Conservation (phyloP, 2,888 invertebrate species). For the Drosophila helvetica region DNA sequence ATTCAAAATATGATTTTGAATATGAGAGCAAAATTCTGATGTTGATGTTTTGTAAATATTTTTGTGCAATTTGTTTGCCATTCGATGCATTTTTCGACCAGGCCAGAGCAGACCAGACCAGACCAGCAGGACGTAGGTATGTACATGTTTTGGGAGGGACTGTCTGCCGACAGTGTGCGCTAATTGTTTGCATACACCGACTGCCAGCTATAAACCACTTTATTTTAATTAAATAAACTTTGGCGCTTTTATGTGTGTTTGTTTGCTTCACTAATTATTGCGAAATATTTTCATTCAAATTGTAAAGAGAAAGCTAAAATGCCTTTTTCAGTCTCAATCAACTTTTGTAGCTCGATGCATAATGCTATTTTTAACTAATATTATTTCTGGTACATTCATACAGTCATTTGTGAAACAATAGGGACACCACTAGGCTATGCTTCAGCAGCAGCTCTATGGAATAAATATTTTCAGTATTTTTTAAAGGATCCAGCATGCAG, state of each 20-base stretch:
- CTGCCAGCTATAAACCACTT: neutral
- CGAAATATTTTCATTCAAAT: neutral
- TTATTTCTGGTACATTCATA: no score
- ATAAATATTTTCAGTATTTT: no score
- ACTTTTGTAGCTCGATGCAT: neutral
- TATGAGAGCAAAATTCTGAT: constrained; percentile 7
- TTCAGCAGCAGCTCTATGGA: no score
- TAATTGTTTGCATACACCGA: neutral
- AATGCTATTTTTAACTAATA: neutral
- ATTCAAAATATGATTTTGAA: constrained; percentile 46
- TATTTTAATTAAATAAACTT: constrained; percentile 6
- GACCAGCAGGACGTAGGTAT: no score
- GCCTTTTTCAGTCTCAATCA: neutral
- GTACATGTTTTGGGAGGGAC: no score
- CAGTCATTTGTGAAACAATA: no score
- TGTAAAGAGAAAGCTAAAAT: neutral
- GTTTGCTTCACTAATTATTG: neutral
- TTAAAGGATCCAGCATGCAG: no score
- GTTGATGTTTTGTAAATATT: constrained; percentile 49
- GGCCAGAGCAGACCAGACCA: no score
- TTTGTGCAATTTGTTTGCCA: constrained; percentile 43
- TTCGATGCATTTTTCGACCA: constrained; percentile 27
- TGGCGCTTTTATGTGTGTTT: neutral
- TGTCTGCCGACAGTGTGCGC: constrained; percentile 2
- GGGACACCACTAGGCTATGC: no score